Conservation (phyloP, 2,888 invertebrate genomes). For the Heliconius aoede region DNA sequence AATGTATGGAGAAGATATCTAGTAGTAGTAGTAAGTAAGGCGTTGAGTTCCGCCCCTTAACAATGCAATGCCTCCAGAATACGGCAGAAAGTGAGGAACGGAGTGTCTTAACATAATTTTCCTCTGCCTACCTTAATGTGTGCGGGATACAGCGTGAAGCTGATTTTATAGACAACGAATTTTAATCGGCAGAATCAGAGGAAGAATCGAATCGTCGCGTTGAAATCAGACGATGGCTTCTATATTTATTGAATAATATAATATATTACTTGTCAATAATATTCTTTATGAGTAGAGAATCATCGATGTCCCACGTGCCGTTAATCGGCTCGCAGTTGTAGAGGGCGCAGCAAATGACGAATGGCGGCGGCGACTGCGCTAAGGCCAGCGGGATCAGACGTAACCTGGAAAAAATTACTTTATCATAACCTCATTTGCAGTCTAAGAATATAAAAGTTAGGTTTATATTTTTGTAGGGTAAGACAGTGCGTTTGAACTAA, state of each 20-base stretch:
- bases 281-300: constrained; percentile 82
- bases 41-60: too few species aligned
- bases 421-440: neutral
- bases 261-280: constrained; percentile 84
- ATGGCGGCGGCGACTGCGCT: constrained; percentile 71
- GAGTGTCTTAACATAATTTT: too few species aligned
- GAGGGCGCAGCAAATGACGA: constrained; percentile 85
- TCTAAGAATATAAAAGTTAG: neutral
- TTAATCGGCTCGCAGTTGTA: constrained; percentile 80
- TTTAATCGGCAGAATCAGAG: too few species aligned
- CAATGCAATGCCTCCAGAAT: too few species aligned
- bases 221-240: too few species aligned
- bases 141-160: too few species aligned
- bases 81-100: too few species aligned
- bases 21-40: too few species aligned
- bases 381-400: constrained; percentile 73
- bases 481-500: neutral
- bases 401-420: constrained; percentile 61
- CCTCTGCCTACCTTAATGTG: too few species aligned
- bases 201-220: too few species aligned
- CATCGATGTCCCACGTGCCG: constrained; percentile 80
- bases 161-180: too few species aligned
- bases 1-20: too few species aligned
- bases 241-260: neutral
- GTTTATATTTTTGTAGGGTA: neutral